Base-by-base conservation (phyloP, 2,888 invertebrate genomes). In the Cosmia pyralina region DNA sequence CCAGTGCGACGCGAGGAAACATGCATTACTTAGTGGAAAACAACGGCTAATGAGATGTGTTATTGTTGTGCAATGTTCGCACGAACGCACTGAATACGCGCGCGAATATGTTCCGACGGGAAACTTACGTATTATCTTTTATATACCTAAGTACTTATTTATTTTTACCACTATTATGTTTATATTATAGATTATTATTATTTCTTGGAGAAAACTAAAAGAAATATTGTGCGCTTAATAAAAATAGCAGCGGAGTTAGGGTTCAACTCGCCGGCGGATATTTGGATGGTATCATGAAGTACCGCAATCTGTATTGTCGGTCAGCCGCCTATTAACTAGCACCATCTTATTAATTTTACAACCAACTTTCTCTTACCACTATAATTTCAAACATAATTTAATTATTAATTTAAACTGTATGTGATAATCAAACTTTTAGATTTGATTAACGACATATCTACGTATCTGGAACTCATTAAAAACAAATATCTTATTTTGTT, bases 21-120 rank as follows among this genome's bases (percentile, higher is more conserved):
- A 76, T 72, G 72, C 72, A 79, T 77, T 79, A 82, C 79, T 81
- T 80, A 81, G 78, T 76, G 65, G 59, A 81, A 79, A 83, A 85
- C 82, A 87, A 80, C 78, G 73, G 60, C 62, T 75, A 79, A 75
- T 77, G 76, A 73, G 76, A 72, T 59, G 60, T 55, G 73, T 78
- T 83, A 58, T 79, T 82, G 68, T 84, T 74, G 73, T 75, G 53
- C 38, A 80, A 80, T 73, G 65, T 57, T 62, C 60, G 70, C 44
- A 66, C 57, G 60, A 58, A 62, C 71, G 28, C 55, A 59, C n/a
- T 38, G 63, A 6, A 41, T 17, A 17, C 28, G 50, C 34, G 13
- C 44, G 48, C 48, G 13, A 67, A 53, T 34, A 41, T 65, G n/a
- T 50, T 63, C 50, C 58, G 28, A 65, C 48, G n/a, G 53, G 19